These are phyloP conservation scores for Drosophila kikkawai DNA, from an alignment of 1,140 invertebrate species.

Conservation along the genomic window DNA sequence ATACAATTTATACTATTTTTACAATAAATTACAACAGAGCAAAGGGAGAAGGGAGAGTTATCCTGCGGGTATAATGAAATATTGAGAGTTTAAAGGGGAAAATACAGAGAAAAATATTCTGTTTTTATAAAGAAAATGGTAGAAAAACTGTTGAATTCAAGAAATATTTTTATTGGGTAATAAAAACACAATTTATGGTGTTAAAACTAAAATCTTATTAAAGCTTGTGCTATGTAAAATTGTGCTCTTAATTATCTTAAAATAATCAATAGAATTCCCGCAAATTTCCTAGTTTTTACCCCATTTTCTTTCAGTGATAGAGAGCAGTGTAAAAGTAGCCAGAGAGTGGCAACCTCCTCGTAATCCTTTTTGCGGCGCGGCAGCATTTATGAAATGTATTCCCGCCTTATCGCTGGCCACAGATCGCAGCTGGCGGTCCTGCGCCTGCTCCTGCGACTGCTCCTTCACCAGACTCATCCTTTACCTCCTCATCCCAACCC, in stretches of 20 bases:
- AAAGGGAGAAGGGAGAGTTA: neutral
- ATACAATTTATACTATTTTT: constrained; percentile 69
- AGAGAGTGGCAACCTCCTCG: constrained; percentile 27
- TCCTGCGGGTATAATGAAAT: constrained; percentile 60
- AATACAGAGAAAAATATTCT: neutral
- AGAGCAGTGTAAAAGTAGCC: neutral
- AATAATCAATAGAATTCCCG: no score
- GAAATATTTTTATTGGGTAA: no score
- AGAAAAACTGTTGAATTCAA: no score
- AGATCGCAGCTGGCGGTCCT: constrained; percentile 62
- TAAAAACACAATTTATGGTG: no score
- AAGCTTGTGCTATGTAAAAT: neutral
- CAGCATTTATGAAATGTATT: constrained; percentile 79
- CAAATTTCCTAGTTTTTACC: neutral
- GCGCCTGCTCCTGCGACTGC: constrained; percentile 26
- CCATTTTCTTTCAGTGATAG: constrained; percentile 2
- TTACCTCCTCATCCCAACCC: neutral
- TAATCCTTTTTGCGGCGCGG: constrained; percentile 71
- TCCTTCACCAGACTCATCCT: neutral
- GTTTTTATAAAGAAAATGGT: no score
- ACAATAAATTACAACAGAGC: constrained; percentile 62
- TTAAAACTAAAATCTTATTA: neutral
- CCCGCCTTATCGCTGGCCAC: constrained; percentile 65
- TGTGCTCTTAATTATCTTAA: no score
- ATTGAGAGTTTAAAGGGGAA: constrained; percentile 40